Base-by-base conservation (phyloP, 2,888 invertebrate genomes). In the Diarsia rubi region DNA sequence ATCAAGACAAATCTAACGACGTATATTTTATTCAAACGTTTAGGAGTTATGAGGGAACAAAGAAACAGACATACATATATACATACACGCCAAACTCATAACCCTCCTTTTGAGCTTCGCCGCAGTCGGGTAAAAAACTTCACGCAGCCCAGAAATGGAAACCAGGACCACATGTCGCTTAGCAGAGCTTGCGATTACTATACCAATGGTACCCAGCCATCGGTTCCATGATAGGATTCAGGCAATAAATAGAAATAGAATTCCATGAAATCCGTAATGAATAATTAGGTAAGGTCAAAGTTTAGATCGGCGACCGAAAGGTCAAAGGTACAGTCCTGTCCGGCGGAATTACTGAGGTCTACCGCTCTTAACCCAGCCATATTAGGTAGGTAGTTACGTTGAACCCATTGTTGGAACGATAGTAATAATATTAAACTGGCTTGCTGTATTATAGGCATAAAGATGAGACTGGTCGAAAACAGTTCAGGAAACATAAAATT, bases 321-420 rank as follows among this genome's bases (percentile, higher is more conserved):
- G 74, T 66, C 78, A 76, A 67, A 69, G 72, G 67, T 49, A 31
- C 24, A 47, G 65, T 57, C 31, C 44, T 52, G 57, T 59, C 78
- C 67, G 19, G 64, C 59, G 85, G 85, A 73, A 70, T 82, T 45
- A 73, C 27, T 73, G 69, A 59, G 82, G 82, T 68, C 68, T 62
- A 44, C 85, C 85, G 78, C 57, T 65, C 52, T 77, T 52, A 73
- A 60, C 65, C 69, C 47, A 3, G 42, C 54, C 14, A 57, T 77
- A 84, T 67, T 71, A 54, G 49, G 12, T 60, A 68, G 42, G 9
- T 69, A 72, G 52, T 59, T 69, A 42, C 37, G 31, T n/a, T 47
- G 16, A 21, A 19, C 11, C 9, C 11, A 47, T 42, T 37, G 42
- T 31, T 63, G 31, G 14, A 27, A 14, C 4, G 14, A 31, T 42